Base-by-base conservation (phyloP, 2,888 invertebrate genomes). In the Orgyia antiqua region DNA sequence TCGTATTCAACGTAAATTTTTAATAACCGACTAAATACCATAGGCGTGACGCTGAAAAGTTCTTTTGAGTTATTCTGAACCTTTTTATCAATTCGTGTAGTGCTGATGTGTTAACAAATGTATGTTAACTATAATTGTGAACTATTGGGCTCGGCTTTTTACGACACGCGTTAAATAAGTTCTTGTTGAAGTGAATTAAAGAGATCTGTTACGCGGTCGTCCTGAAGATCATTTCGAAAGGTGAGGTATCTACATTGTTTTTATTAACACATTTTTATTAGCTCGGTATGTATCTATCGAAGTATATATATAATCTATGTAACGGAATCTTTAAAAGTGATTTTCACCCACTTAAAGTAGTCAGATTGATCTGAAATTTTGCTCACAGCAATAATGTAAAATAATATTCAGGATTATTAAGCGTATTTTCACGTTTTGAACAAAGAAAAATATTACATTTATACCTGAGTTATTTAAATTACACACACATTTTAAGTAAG, bases 121-220 rank as follows among this genome's bases (percentile, higher is more conserved):
- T 30, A 51, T 48, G 44, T 29, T 49, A 33, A 24, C 33, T 43
- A 33, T 29, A 45, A 39, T 53, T 51, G 47, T 47, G 58, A 45
- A 42, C 48, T 45, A 42, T 35, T 47, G 31, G 39, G 51, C 50
- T 45, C 28, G 45, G 55, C 44, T 47, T 44, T 57, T 57, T 43
- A 10, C 45, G 44, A 58, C 58, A 66, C 61, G 57, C 48, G 58
- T 48, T 66, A 53, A 71, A 59, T 69, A 63, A 75, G 76, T 75
- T 78, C 69, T 67, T n/a, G n/a, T 57, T 73, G 72, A 76, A 76
- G 78, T 78, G 74, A 59, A 58, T 66, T 63, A 63, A 57, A 56
- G 57, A 51, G 48, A 57, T n/a, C 64, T 55, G 59, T 58, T 60
- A 61, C 58, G 63, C 62, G 58, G 60, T 56, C 67, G 73, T 69